A percentile compares a stretch with the other conserved stretches of the same genome.
phyloP scores from a whole-genome alignment of 2,888 invertebrate genomes.

The Volucella inflata region DNA sequence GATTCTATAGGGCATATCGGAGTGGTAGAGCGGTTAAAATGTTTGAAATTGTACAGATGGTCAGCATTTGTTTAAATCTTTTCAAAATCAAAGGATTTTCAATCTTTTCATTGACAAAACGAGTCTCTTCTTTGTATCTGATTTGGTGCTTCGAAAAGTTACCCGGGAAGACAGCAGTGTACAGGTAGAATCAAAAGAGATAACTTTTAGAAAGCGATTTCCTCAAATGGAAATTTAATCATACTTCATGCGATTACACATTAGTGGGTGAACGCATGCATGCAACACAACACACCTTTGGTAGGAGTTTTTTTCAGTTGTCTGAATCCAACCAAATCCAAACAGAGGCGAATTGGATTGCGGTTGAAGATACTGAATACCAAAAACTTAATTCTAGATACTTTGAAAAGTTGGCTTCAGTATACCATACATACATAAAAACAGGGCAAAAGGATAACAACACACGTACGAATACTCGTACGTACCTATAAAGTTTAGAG shows the following conservation, averaged over 20 bases:
- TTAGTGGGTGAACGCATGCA: slow-evolving; percentile 9
- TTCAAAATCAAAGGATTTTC: slow-evolving; percentile 12
- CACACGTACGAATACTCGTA: too few species aligned
- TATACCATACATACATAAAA: slow-evolving; percentile 25
- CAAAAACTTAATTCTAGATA: slow-evolving; percentile 39
- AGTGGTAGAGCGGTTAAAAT: slow-evolving; percentile 25
- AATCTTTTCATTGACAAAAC: neutral
- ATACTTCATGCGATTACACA: slow-evolving; percentile 69
- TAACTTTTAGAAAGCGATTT: slow-evolving; percentile 69
- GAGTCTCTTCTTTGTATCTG: neutral
- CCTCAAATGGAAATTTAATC: slow-evolving; percentile 71
- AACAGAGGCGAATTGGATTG: slow-evolving; percentile 37
- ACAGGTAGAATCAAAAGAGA: slow-evolving; percentile 24
- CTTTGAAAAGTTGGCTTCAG: slow-evolving; percentile 33
- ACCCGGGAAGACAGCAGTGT: neutral
- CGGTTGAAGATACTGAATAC: slow-evolving; percentile 38
- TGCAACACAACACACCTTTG: slow-evolving; percentile 33
- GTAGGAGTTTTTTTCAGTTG: neutral
- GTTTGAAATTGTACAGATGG: neutral
- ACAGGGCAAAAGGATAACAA: neutral
- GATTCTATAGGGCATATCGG: too few species aligned
- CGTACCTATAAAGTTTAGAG: slow-evolving; percentile 32
- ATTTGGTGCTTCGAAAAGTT: slow-evolving; percentile 24
- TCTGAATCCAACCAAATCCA: slow-evolving; percentile 3
- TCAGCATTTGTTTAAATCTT: too few species aligned